Evolutionary conservation across 2,113 vertebrate species (phyloP), one percentile per base, ranked within the genome.

Genomic region (Elaphurus davidianus): DNA sequence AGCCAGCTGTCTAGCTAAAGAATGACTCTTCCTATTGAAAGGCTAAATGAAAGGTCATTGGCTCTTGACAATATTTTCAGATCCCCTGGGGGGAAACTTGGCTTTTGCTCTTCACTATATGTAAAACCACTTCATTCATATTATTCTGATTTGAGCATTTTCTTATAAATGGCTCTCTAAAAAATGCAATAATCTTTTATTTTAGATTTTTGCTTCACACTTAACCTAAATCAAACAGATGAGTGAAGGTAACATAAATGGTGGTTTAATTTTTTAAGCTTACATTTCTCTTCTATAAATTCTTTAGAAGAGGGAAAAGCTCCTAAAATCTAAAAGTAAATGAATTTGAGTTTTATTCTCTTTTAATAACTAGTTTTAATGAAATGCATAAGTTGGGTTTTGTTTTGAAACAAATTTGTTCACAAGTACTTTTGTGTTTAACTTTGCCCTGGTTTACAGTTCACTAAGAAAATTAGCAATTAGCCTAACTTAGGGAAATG

Each of bases 41-140:
- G 74, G 95, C 64, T 96, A 97, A 97, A 97, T 90, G 55, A 98
- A 97, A 97, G 94, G 87, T 97, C 95, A 97, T 47, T 91, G 92
- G 83, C 64, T 97, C 87, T 96, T 87, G 47, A 93, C 6, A 23
- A 96, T 97, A 95, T 96, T 96, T 97, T 94, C 87, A 97, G 90
- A 96, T 74, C 33, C 54, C 91, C 79, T 83, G 30, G 43, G 60
- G 9, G 21, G 87, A 94, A 83, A 64, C 21, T 15, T 94, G 92
- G 36, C 15, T 92, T 95, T 93, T 97, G 23, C 57, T 92, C 88
- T 16, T 81, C 55, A 92, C 52, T 94, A 54, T 94, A 90, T 94
- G 36, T 95, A 96, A 96, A 62, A 93, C 19, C 28, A 96, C 27
- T 92, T 64, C 6, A 87, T 64, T 96, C 4, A 85, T 83, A 84